Base-by-base conservation (phyloP, 2,888 invertebrate genomes). In the Ochropleura leucogaster region DNA sequence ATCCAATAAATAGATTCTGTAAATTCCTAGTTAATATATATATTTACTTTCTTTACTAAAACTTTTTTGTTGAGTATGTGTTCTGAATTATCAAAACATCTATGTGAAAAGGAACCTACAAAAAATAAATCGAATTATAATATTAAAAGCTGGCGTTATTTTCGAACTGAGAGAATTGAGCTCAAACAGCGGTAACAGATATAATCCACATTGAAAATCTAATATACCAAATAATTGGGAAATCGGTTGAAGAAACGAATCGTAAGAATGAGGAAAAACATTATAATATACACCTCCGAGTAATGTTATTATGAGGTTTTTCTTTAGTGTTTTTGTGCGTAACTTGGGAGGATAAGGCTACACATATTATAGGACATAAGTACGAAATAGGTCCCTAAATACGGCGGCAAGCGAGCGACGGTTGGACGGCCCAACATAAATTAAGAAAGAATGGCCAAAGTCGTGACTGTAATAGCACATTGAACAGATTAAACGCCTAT, bases 401-500 rank as follows among this genome's bases (percentile, higher is more conserved):
- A 86, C 62, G 49, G 14, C 5, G 12, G 63, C 44, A 18, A 30
- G 40, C 66, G 63, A 64, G 60, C 71, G 20, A 44, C 79, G 83
- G 87, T 83, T 88, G 90, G 86, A 88, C 87, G 85, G 84, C 82
- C 89, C 78, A 79, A 92, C 92, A 94, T 95, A 95, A 95, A 95
- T 95, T 93, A 92, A 86, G 87, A 91, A 92, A 92, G 92, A 94
- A 95, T 92, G 92, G 94, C 91, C 91, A 87, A 95, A 95, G 92
- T 95, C 95, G 92, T 92, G 93, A 92, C 92, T 93, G 89, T 94
- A 95, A 95, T 94, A 92, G 91, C 92, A 92, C 93, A 95, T 94
- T 91, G 93, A 93, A 91, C 92, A 92, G 94, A 95, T 95, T 95
- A 95, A 94, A 92, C 86, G 93, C 89, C 90, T 90, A 86, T 90